A percentile compares a stretch with the other conserved stretches of the same genome.
Conservation (phyloP, 2,797 vertebrate species). For the Florisuga fusca region DNA sequence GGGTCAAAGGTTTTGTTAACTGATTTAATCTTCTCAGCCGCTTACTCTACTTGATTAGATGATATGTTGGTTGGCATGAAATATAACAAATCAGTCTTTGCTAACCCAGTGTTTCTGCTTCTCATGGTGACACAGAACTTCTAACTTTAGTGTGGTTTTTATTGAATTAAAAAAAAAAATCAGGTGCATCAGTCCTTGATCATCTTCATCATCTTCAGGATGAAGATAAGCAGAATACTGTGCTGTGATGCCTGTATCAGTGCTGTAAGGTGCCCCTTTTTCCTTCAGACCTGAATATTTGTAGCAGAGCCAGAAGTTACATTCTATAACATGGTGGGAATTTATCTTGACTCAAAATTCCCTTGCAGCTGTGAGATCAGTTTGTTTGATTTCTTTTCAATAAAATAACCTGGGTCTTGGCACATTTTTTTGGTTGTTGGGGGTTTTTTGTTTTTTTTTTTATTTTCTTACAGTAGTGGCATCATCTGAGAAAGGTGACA, state of each 20-base stretch:
- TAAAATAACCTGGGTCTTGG: background rate
- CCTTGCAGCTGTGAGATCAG: background rate
- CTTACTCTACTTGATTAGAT: background rate
- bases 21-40: background rate
- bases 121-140: background rate
- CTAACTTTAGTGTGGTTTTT: background rate
- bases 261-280: background rate
- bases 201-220: background rate
- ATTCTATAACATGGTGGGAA: background rate
- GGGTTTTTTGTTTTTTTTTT: background rate
- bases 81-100: background rate
- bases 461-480: background rate
- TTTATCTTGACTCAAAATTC: background rate
- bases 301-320: background rate
- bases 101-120: background rate
- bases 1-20: background rate
- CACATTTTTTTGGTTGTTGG: too few species aligned
- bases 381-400: background rate
- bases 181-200: background rate
- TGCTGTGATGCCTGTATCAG: background rate
- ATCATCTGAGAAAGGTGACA: background rate
- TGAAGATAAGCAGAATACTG: background rate
- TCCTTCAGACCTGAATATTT: background rate
- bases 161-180: background rate
- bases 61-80: background rate